Base-by-base conservation (phyloP, 2,888 invertebrate genomes). In the Meteorus cinctellus region DNA sequence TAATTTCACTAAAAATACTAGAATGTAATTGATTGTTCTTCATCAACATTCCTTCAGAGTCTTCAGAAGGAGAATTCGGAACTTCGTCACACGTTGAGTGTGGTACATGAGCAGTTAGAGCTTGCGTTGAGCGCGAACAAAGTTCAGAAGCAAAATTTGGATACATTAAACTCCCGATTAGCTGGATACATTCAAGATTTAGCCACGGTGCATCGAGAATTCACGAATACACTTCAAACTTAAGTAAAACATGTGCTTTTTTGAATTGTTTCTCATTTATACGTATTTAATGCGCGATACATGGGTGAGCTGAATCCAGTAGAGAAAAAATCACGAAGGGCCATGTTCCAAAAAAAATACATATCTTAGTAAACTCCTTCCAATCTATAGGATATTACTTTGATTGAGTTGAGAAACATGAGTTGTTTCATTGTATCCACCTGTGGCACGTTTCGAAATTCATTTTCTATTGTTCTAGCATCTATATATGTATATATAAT, bases 91-190 rank as follows among this genome's bases (percentile, higher is more conserved):
- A 95, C 94, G 83, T 92, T 94, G 51, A 94, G 94, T 85, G 89
- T 95, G 81, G 94, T 95, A 27, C 96, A 96, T 87, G 94, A 95
- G 79, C 96, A 96, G 90, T 90, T 96, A 83, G 96, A 96, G 84
- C 92, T 95, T 65, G 94, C 95, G 1, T 90, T 95, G 73, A 93
- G 95, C 78, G 94, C 96, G 36, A 95, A 96, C 86, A 96, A 96
- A 88, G 95, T 95, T 27, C 96, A 96, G 90, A 92, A 94, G 82
- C 94, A 95, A 86, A 94, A 96, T 80, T 91, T 96, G 82, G 93
- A 95, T 84, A 95, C 96, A 51, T 91, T 96, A 82, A 96, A 95
- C 90, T 94, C 95, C 84, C 96, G 97, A 91, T 92, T 96, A 85
- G 96, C 96, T 72, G 91, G 94, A 76, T 94, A 95, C 86, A 93